These are phyloP conservation scores for Lepidurus packardi DNA, from an alignment of 1,140 invertebrate species.

Conservation along the genomic window DNA sequence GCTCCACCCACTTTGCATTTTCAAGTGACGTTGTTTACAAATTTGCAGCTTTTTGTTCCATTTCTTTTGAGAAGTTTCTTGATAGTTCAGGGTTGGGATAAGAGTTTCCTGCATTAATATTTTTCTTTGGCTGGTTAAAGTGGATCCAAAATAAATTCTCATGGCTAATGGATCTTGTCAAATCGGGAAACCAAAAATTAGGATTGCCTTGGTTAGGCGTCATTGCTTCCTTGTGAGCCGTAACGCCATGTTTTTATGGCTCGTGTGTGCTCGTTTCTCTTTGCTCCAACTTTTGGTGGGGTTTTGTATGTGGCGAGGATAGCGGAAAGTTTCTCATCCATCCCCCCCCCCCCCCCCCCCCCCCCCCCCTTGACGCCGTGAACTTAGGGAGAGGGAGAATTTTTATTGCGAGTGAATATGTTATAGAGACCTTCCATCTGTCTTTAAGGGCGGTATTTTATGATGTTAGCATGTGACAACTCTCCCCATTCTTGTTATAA, in stretches of 20 bases:
- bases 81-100: too few species aligned
- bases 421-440: neutral
- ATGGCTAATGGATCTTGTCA: neutral
- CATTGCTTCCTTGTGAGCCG: neutral
- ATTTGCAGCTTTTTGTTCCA: too few species aligned
- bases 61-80: too few species aligned
- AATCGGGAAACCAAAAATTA: neutral
- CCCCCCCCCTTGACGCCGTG: neutral
- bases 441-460: neutral
- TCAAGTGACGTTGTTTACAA: too few species aligned
- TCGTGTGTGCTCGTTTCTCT: neutral
- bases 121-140: too few species aligned
- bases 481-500: too few species aligned
- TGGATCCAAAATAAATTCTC: neutral
- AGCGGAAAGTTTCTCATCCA: neutral
- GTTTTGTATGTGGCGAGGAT: neutral
- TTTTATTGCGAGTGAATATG: neutral
- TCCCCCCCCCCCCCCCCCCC: neutral
- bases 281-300: neutral
- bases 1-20: too few species aligned
- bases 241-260: neutral
- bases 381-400: neutral
- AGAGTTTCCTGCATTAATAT: too few species aligned
- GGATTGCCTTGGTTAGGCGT: neutral
- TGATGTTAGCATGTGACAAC: too few species aligned